Evolutionary conservation across 2,113 vertebrate genomes (phyloP).

Genomic region (Ochotona curzoniae): DNA sequence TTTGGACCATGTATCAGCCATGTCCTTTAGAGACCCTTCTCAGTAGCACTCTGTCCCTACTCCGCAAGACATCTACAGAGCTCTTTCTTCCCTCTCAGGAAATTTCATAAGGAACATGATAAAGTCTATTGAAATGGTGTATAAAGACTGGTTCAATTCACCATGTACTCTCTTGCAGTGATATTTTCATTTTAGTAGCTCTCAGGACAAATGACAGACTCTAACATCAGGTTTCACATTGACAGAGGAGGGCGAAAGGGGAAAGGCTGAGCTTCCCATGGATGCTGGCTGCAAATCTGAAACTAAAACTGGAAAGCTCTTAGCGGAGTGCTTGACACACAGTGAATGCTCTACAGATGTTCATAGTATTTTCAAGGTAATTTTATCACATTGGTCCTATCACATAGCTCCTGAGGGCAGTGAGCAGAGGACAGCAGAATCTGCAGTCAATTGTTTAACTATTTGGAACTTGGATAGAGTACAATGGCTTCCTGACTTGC

Average conservation of each 20-base stretch:
- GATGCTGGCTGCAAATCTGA: not conserved
- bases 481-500: not conserved
- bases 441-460: not conserved
- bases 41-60: not conserved
- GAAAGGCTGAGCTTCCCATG: not conserved
- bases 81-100: not conserved
- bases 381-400: not conserved
- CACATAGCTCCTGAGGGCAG: not conserved
- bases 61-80: not conserved
- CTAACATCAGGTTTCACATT: not conserved
- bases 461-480: not conserved
- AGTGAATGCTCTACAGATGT: not conserved
- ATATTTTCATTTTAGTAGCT: constrained; percentile 11
- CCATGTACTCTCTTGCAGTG: not conserved
- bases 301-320: not conserved
- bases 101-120: not conserved
- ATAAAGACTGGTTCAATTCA: not conserved
- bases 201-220: not conserved
- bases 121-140: not conserved
- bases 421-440: not conserved
- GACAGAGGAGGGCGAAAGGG: accelerated
- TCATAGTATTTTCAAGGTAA: not conserved
- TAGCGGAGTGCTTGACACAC: not conserved
- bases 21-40: not conserved
- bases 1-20: not conserved